phyloP scores from a whole-genome alignment of 2,888 invertebrate species.

The Diarsia rubi region DNA sequence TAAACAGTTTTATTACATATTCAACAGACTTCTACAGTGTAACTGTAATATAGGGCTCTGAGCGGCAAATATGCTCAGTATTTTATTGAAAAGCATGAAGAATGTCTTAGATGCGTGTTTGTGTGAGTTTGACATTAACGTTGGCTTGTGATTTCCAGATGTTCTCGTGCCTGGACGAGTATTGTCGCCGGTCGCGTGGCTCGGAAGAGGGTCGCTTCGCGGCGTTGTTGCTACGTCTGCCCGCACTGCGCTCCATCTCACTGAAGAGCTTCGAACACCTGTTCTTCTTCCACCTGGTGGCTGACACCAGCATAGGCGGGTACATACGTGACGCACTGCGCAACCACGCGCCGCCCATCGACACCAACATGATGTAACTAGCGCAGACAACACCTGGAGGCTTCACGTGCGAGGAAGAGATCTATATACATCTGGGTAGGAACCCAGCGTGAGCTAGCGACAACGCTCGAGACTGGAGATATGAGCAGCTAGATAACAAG shows the following conservation, averaged over 20 bases:
- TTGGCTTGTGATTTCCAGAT: conserved; percentile 81
- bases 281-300: conserved; percentile 98
- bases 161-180: conserved; percentile 98
- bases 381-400: conserved; percentile 10
- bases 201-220: conserved; percentile 98
- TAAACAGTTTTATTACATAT: background rate
- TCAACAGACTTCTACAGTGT: background rate
- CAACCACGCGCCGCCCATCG: conserved; percentile 91
- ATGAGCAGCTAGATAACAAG: conserved; percentile 48
- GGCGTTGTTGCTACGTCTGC: conserved; percentile 96
- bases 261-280: conserved; percentile 98
- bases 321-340: conserved; percentile 95
- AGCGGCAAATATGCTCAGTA: too few species aligned
- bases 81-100: background rate
- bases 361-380: conserved; percentile 78
- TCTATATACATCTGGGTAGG: conserved; percentile 1
- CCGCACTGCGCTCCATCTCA: conserved; percentile 97
- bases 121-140: background rate
- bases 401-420: conserved; percentile 10
- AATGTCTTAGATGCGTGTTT: background rate
- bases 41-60: background rate
- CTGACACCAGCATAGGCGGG: conserved; percentile 96
- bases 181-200: conserved; percentile 96
- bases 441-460: conserved; percentile 21
- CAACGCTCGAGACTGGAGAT: conserved; percentile 3